phyloP scores from a whole-genome alignment of 2,888 invertebrate genomes.

The Ormyrus thymus region DNA sequence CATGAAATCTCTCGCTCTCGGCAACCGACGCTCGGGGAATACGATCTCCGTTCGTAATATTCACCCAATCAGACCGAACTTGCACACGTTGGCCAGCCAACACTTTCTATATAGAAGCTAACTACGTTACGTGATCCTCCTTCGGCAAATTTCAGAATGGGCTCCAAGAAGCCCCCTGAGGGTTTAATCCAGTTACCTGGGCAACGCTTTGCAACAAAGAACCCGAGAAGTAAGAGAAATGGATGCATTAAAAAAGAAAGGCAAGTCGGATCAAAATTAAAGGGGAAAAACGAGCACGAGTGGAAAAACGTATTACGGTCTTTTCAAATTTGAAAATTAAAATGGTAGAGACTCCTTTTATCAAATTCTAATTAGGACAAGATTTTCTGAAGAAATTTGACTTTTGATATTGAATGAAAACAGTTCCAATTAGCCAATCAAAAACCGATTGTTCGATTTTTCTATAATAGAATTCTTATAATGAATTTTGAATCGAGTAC shows the following conservation, averaged over 20 bases:
- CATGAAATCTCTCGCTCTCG: neutral
- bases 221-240: slow-evolving; percentile 1
- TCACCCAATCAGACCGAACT: slow-evolving; percentile 18
- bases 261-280: neutral
- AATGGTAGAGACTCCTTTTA: no score
- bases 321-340: no score
- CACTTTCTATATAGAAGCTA: slow-evolving; percentile 40
- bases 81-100: slow-evolving; percentile 12
- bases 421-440: no score
- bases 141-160: slow-evolving; percentile 51
- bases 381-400: no score
- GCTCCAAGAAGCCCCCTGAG: slow-evolving; percentile 56
- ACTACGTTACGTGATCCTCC: slow-evolving; percentile 56
- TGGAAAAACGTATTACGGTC: neutral
- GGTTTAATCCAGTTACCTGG: slow-evolving; percentile 59
- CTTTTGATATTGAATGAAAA: no score
- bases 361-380: no score
- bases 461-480: no score
- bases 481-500: no score
- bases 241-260: neutral
- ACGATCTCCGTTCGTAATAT: slow-evolving; percentile 36
- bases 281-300: neutral
- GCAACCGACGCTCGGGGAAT: slow-evolving; percentile 27
- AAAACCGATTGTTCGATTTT: no score
- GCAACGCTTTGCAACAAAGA: slow-evolving; percentile 53